phyloP scores from a whole-genome alignment of 2,888 invertebrate species.

The Tanaodytes sp. region DNA sequence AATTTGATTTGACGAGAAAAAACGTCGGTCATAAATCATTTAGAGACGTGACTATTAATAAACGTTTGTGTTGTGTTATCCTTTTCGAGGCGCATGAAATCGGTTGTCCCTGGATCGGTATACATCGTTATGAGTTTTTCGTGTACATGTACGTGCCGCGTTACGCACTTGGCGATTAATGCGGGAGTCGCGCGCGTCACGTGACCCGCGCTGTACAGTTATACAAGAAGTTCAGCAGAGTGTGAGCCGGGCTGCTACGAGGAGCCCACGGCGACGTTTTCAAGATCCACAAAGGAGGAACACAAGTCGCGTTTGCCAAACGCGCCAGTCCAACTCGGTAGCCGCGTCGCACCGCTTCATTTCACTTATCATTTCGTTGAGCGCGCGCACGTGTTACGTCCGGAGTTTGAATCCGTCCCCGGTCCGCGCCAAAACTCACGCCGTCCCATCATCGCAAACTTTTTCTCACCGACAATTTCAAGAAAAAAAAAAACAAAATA shows the following conservation, averaged over 20 bases:
- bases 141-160: constrained; percentile 6
- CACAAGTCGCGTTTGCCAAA: constrained; percentile 36
- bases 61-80: too few species aligned
- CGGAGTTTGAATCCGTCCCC: too few species aligned
- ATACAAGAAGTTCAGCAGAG: constrained; percentile 44
- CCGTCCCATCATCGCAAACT: too few species aligned
- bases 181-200: constrained; percentile 37
- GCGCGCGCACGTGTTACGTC: constrained; percentile 14
- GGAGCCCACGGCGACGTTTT: constrained; percentile 38
- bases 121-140: constrained; percentile 27
- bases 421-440: too few species aligned
- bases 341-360: constrained; percentile 8
- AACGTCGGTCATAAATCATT: too few species aligned
- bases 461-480: too few species aligned
- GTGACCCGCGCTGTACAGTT: constrained; percentile 45
- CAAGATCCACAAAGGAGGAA: constrained; percentile 46
- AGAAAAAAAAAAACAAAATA: too few species aligned
- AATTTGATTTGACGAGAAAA: too few species aligned
- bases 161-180: constrained; percentile 37
- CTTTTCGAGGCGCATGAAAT: constrained; percentile 1
- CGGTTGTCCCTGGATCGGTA: constrained; percentile 27
- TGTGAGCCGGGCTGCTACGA: constrained; percentile 19
- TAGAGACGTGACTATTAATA: too few species aligned
- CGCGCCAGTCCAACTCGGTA: constrained; percentile 37
- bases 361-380: constrained; percentile 9